Evolutionary conservation across 2,888 invertebrate species (phyloP), one percentile per base, ranked within the genome.

Genomic region (Malacosoma neustria): DNA sequence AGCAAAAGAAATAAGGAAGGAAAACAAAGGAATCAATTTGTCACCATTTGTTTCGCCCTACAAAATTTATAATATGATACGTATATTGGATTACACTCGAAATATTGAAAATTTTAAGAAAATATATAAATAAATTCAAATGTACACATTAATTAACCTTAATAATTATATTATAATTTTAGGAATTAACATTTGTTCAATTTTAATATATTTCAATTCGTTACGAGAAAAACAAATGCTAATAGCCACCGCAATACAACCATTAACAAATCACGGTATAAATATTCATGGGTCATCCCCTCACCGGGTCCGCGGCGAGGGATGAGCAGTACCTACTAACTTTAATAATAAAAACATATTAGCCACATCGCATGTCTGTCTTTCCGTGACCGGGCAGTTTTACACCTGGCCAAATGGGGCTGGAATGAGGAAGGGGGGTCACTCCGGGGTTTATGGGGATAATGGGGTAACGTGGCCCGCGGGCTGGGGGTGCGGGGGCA

Each of bases 321-420:
- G 72, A 75, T 74, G 77, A 60, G 59, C 72, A 70, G 71, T 72
- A 72, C 62, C 65, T 71, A 67, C 22, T 65, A 65, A 61, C 64
- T 76, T 77, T 80, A 75, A 81, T 80, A 82, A 79, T 79, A 76
- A 76, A 82, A 82, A 80, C 79, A 76, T 84, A 84, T 84, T 82
- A 82, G 80, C 73, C 71, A 70, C 80, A 81, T 84, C 69, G 82
- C 82, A 82, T 82, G 84, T 79, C 77, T 71, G 72, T 72, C 65
- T 74, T 80, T 81, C 71, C 84, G 84, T 84, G 84, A 84, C 82
- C 70, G 70, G 69, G 75, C 81, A 80, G 79, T 82, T 84, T 84
- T 81, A 82, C 84, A 84, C 84, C 84, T 84, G 84, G 84, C 61
- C 67, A 54, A 62, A 54, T 59, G 57, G 72, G 58, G 54, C 48